Evolutionary conservation across 1,140 invertebrate genomes (phyloP).

Genomic region (Aphis craccivora): DNA sequence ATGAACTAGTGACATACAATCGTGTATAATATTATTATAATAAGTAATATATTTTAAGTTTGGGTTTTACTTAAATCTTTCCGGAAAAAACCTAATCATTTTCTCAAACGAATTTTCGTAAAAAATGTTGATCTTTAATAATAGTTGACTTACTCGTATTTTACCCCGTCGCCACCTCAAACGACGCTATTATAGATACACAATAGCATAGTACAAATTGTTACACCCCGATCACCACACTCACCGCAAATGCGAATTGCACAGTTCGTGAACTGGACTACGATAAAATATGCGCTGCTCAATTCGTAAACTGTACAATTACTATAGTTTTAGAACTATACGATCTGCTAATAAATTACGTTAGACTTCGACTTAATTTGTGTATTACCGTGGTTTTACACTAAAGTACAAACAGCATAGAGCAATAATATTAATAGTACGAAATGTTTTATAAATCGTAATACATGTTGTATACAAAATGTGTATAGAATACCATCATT

Average conservation of each 20-base stretch:
- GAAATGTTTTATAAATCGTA: neutral
- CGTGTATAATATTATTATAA: no score
- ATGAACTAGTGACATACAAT: no score
- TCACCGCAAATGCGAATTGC: neutral
- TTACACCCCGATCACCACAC: neutral
- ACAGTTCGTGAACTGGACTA: neutral
- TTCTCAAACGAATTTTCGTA: neutral
- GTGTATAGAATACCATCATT: neutral
- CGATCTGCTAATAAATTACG: neutral
- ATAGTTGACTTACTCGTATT: neutral
- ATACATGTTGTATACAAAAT: neutral
- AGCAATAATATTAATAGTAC: neutral
- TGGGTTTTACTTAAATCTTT: neutral
- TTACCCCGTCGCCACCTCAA: neutral
- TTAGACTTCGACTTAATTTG: conserved; percentile 5
- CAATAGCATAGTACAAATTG: neutral
- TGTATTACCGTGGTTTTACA: conserved; percentile 9
- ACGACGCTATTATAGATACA: neutral
- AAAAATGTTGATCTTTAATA: neutral
- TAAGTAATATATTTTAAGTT: neutral
- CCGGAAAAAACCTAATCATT: neutral
- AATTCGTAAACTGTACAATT: conserved; percentile 3
- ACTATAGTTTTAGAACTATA: conserved; percentile 8
- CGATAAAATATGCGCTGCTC: neutral
- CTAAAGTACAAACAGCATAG: neutral